Percentiles rank a stretch among this genome's conserved stretches.
Conservation (phyloP, 2,888 invertebrate genomes). For the Chrysodeixis includens region DNA sequence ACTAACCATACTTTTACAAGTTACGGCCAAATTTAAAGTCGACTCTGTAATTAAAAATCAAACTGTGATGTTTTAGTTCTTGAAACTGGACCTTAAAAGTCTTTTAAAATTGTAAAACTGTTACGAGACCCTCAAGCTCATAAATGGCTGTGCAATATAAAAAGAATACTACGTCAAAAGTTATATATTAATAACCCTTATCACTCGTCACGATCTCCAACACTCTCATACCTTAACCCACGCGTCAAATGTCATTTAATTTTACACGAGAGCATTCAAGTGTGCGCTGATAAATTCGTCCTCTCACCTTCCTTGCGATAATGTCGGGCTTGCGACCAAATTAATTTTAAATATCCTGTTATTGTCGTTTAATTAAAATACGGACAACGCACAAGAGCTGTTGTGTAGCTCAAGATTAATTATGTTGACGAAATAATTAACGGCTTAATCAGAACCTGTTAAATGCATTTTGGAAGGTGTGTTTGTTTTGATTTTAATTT, state of each 20-base stretch:
- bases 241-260: slow-evolving; percentile 81
- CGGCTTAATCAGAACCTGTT: slow-evolving; percentile 48
- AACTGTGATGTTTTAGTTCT: no score
- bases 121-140: no score
- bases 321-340: slow-evolving; percentile 74
- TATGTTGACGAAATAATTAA: slow-evolving; percentile 49
- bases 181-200: no score
- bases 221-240: slow-evolving; percentile 60
- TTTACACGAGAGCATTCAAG: slow-evolving; percentile 83
- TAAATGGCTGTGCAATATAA: no score
- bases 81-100: no score
- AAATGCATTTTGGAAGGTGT: slow-evolving; percentile 25
- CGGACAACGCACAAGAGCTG: slow-evolving; percentile 49
- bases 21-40: no score
- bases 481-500: neutral
- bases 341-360: slow-evolving; percentile 82
- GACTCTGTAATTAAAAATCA: no score
- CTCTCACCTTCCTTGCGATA: slow-evolving; percentile 75
- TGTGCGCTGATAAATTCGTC: slow-evolving; percentile 82
- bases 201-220: neutral
- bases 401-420: slow-evolving; percentile 45
- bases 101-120: no score
- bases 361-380: slow-evolving; percentile 79
- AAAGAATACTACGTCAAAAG: no score
- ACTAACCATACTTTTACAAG: no score